phyloP scores from a whole-genome alignment of 1,140 invertebrate species.

The Hetaerina americana region DNA sequence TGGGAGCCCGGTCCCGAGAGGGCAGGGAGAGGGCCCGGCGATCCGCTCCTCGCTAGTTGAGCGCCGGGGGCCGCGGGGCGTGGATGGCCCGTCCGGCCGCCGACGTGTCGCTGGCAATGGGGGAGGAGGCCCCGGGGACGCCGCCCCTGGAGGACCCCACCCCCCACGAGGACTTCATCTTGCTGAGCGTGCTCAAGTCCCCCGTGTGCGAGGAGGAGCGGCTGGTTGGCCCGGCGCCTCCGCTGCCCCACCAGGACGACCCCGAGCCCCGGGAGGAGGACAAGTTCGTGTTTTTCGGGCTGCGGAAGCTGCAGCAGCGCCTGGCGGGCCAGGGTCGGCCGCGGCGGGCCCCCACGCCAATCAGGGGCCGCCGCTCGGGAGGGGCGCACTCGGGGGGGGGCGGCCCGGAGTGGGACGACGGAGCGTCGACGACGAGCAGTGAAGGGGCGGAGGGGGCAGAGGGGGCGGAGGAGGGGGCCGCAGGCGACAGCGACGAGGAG shows the following conservation, averaged over 20 bases:
- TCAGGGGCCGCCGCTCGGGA: conserved; percentile 35
- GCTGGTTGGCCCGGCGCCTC: neutral
- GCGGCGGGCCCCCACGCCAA: conserved; percentile 42
- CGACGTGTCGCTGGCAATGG: conserved; percentile 20
- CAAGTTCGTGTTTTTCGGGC: neutral
- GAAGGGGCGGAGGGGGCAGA: conserved; percentile 13
- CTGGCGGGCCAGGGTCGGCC: conserved; percentile 36
- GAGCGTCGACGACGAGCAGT: conserved; percentile 12
- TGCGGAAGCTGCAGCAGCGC: neutral
- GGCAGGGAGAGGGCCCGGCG: neutral
- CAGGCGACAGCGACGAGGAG: conserved; percentile 24
- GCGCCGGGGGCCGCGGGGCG: neutral
- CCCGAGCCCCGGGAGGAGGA: conserved; percentile 19
- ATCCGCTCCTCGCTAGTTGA: no score
- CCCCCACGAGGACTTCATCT: conserved; percentile 33
- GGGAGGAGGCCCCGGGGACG: neutral
- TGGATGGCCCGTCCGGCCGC: neutral
- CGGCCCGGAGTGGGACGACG: neutral
- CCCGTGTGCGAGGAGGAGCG: conserved; percentile 27
- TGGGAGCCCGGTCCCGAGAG: no score
- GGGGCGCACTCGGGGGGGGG: neutral
- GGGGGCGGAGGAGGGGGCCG: conserved; percentile 24
- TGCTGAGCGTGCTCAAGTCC: conserved; percentile 43
- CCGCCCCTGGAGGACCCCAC: neutral
- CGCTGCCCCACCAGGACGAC: neutral